These are phyloP conservation scores for Pristionchus exspectatus DNA, from an alignment of 2,888 invertebrate species.

Conservation along the genomic window DNA sequence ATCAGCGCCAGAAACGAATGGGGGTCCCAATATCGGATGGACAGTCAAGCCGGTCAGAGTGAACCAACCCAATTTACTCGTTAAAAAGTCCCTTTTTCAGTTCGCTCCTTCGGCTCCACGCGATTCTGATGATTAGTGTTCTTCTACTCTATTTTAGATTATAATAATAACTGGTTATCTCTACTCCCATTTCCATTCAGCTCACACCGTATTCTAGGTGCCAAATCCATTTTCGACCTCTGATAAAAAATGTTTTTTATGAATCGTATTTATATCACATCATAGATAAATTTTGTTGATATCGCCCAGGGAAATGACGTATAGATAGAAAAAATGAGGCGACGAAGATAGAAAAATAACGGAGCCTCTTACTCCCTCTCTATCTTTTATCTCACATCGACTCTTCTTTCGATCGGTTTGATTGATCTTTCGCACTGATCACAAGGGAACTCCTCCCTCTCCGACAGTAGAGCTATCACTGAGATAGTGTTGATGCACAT, in stretches of 20 bases:
- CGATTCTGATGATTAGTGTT: not conserved
- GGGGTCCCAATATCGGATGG: not conserved
- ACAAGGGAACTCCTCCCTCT: not conserved
- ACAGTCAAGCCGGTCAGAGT: not conserved
- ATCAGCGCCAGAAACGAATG: no score
- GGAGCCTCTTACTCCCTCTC: conserved; percentile 1
- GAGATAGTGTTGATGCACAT: not conserved
- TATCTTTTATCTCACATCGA: not conserved
- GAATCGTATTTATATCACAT: no score
- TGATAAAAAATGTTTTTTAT: no score
- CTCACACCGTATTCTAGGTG: no score
- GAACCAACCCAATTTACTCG: not conserved
- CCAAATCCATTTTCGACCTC: no score
- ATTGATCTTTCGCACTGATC: not conserved
- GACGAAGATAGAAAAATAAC: not conserved
- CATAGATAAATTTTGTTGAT: no score
- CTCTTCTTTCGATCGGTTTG: not conserved
- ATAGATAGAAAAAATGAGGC: not conserved
- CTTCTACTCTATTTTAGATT: no score
- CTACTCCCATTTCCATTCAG: no score
- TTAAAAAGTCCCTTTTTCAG: no score
- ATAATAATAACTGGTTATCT: no score
- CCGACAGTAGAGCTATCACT: not conserved
- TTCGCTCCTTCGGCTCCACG: not conserved
- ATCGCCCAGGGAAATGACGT: not conserved